Percentiles rank a stretch among this genome's conserved stretches.
phyloP scores from a whole-genome alignment of 2,888 invertebrate genomes.

The Tetanocera ferruginea region DNA sequence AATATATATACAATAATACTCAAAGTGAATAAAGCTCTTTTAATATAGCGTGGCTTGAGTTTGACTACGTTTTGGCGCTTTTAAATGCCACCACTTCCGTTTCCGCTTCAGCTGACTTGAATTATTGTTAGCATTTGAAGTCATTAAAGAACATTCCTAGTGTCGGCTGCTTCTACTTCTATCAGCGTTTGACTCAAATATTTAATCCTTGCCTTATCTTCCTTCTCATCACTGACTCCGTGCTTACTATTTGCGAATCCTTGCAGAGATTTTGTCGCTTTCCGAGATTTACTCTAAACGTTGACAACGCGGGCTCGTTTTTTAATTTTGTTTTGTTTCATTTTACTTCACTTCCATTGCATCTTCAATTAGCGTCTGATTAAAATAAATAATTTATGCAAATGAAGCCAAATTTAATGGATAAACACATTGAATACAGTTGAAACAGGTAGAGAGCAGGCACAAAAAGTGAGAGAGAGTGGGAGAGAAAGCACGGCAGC shows the following conservation, averaged over 20 bases:
- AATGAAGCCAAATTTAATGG: conserved; percentile 32
- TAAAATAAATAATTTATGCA: conserved; percentile 38
- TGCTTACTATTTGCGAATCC: too few species aligned
- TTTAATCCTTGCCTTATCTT: too few species aligned
- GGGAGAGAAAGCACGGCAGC: not conserved
- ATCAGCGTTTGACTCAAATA: too few species aligned
- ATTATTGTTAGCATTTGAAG: not conserved
- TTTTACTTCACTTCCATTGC: not conserved
- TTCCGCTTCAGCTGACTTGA: not conserved
- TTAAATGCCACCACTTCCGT: not conserved
- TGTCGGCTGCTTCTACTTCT: too few species aligned
- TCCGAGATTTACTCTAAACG: too few species aligned
- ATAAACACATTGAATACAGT: not conserved
- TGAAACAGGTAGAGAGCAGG: too few species aligned
- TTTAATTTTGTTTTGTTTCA: not conserved
- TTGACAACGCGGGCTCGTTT: not conserved
- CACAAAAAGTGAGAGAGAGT: not conserved
- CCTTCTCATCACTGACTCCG: not conserved
- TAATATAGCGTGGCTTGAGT: too few species aligned
- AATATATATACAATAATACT: too few species aligned
- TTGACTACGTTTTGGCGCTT: too few species aligned
- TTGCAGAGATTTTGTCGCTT: too few species aligned
- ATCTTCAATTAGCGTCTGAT: conserved; percentile 38
- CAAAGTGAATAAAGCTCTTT: too few species aligned
- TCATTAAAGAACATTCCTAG: too few species aligned